Evolutionary conservation across 2,113 vertebrate genomes (phyloP), one percentile per base, ranked within the genome.

Genomic region (Dipodomys ordii): DNA sequence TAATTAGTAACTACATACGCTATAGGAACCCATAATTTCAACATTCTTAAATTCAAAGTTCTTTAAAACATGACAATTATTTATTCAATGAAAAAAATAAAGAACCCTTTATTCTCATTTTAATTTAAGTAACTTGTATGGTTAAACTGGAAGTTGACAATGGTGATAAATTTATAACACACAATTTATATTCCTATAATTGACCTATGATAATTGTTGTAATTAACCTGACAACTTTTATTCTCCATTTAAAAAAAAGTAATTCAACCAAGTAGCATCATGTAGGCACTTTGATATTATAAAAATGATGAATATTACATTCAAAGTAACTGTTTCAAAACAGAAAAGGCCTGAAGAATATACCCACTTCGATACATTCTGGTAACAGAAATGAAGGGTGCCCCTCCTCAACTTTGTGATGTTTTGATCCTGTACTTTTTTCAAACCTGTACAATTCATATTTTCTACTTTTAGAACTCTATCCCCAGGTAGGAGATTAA

Each of bases 131-230:
- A 74, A 90, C 15, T 83, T 93, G 23, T 25, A 18, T 68, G 80
- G 35, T 32, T 90, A 85, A 88, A 94, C 35, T 28, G 84, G 20
- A 85, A 78, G 12, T 46, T 64, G 28, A 87, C 28, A 94, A 88
- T 74, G 16, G 39, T 68, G 49, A 10, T 78, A 62, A n/a, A 81
- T 71, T 49, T 69, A 39, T 6, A 87, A 78, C 16, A 83, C 0
- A 89, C 6, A 76, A 72, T 73, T 65, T 73, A 46, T 15, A 62
- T 64, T 44, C 27, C 30, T 4, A 83, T 46, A 27, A 83, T 53
- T 49, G 49, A 49, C 10, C 49, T 49, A 49, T 49, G 12, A 32
- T 71, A n/a, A 25, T 4, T 18, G 25, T 3, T 67, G 39, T 11
- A 67, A 83, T 35, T 44, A 30, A 20, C 49, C 49, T 49, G 49